Evolutionary conservation across 2,888 invertebrate species (phyloP).

Genomic region (Ormyrus nitidulus): DNA sequence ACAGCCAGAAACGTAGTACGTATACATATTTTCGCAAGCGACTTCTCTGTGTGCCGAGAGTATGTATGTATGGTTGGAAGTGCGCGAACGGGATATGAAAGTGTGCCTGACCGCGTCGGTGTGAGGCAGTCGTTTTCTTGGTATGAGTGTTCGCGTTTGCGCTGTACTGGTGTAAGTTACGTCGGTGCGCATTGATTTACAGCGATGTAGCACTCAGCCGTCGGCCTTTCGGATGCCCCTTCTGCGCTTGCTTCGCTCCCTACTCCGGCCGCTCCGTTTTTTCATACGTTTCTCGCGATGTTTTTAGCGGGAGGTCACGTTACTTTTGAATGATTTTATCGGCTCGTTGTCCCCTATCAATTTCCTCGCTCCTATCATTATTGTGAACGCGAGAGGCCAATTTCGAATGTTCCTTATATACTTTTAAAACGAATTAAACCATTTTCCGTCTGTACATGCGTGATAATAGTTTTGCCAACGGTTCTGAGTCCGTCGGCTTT

Average conservation of each 20-base stretch:
- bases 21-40: neutral
- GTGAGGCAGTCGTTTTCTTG: neutral
- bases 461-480: no score
- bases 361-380: neutral
- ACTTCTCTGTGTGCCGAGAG: no score
- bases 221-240: constrained; percentile 17
- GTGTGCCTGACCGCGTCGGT: neutral
- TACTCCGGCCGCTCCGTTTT: neutral
- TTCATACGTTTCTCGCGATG: neutral
- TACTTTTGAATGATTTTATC: constrained; percentile 38
- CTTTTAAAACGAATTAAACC: no score
- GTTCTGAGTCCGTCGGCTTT: no score
- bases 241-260: neutral
- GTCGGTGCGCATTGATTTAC: constrained; percentile 51
- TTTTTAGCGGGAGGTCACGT: constrained; percentile 17
- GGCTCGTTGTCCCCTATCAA: neutral
- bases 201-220: constrained; percentile 42
- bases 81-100: neutral
- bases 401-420: neutral
- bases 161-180: constrained; percentile 43
- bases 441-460: no score
- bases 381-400: constrained; percentile 36
- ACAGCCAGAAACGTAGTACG: constrained; percentile 46
- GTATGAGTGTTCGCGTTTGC: constrained; percentile 35
- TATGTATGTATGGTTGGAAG: neutral